phyloP scores from a whole-genome alignment of 2,113 vertebrate genomes.

The Corythoichthys intestinalis region DNA sequence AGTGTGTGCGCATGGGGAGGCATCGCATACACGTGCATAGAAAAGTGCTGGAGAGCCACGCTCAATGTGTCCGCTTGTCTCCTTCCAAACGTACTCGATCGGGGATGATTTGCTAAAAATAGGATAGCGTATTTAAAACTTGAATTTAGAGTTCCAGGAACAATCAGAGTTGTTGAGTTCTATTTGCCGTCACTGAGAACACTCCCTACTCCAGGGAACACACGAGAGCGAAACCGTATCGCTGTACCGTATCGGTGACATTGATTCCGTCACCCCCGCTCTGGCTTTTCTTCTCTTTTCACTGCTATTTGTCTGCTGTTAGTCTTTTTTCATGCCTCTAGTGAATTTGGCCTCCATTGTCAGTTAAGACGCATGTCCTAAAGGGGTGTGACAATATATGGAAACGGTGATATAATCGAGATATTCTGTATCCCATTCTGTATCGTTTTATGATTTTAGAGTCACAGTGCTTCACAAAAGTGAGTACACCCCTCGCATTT shows the following conservation, averaged over 20 bases:
- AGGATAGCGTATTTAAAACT: too few relatives aligned
- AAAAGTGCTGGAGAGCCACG: not conserved
- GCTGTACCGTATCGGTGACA: not conserved
- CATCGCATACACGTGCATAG: not conserved
- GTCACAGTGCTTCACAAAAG: too few relatives aligned
- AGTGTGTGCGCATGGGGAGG: not conserved
- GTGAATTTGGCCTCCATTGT: slow-evolving; percentile 17
- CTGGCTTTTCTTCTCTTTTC: not conserved
- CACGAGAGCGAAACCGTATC: slow-evolving; percentile 18
- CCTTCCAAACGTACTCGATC: not conserved
- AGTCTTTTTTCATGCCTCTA: slow-evolving; percentile 6
- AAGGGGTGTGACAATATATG: not conserved
- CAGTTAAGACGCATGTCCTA: not conserved
- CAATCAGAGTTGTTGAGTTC: too few relatives aligned
- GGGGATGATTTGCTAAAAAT: not conserved
- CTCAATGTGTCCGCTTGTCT: not conserved
- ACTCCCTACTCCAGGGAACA: slow-evolving; percentile 4
- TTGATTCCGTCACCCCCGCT: not conserved
- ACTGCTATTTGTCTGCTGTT: slow-evolving; percentile 22
- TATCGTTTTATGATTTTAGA: too few relatives aligned
- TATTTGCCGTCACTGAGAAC: not conserved
- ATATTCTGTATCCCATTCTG: too few relatives aligned
- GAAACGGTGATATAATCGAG: too few relatives aligned
- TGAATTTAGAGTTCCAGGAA: too few relatives aligned
- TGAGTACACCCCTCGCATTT: too few relatives aligned